Percentiles rank a stretch among this genome's conserved stretches.
Conservation (phyloP, 2,113 vertebrate species). For the Hemicordylus capensis region DNA sequence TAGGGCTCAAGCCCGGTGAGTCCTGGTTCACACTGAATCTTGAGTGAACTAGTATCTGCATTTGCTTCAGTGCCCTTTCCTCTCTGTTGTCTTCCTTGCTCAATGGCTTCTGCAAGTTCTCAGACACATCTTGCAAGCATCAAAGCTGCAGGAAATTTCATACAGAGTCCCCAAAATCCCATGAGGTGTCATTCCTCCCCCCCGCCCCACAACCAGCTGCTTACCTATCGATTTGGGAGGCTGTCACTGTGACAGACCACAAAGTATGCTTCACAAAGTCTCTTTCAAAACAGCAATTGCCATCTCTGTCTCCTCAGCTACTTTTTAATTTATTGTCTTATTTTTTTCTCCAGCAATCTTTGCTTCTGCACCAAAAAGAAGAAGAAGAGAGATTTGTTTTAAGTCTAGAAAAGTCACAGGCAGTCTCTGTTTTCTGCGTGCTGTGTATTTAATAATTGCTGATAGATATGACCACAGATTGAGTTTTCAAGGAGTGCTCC, state of each 20-base stretch:
- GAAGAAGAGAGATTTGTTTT: neutral
- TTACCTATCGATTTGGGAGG: neutral
- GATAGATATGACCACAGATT: neutral
- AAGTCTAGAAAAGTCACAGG: neutral
- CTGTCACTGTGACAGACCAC: neutral
- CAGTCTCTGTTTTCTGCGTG: neutral
- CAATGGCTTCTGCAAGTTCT: neutral
- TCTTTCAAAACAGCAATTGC: neutral
- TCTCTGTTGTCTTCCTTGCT: neutral
- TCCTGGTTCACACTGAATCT: too few species aligned
- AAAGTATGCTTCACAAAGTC: neutral
- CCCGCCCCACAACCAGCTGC: neutral
- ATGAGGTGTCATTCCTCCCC: neutral
- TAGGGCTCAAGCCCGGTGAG: neutral
- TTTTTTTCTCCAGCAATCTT: neutral
- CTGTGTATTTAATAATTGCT: slow-evolving; percentile 28
- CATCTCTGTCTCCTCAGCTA: neutral
- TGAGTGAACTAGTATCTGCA: neutral
- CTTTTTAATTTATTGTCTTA: neutral
- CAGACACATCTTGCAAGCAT: neutral
- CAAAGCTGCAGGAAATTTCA: neutral
- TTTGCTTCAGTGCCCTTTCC: neutral
- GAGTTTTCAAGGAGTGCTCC: slow-evolving; percentile 16
- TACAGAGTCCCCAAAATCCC: neutral
- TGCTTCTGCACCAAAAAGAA: neutral